These are phyloP conservation scores for Galendromus occidentalis DNA, from an alignment of 1,140 invertebrate genomes.

Conservation along the genomic window DNA sequence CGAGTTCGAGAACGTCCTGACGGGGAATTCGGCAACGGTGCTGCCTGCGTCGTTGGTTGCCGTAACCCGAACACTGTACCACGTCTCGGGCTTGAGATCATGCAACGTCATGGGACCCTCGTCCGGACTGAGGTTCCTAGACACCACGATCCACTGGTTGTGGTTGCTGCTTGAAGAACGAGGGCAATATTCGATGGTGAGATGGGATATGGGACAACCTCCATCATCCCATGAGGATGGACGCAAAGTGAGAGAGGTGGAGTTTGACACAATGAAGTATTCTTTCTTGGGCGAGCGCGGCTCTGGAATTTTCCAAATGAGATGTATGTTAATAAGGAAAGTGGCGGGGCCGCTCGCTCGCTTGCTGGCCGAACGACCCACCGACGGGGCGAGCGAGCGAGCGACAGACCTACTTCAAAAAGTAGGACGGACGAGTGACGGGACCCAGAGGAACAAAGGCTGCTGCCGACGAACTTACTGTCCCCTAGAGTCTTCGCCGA, in stretches of 20 bases:
- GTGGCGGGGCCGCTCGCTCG: too few relatives aligned
- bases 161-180: not conserved
- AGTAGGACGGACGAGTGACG: too few relatives aligned
- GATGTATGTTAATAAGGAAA: too few relatives aligned
- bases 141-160: constrained; percentile 1
- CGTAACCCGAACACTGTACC: constrained; percentile 28
- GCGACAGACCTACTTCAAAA: too few relatives aligned
- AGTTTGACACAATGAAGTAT: constrained; percentile 11
- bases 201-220: constrained; percentile 47
- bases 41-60: constrained; percentile 30
- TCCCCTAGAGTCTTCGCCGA: constrained; percentile 20
- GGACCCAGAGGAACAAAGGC: too few relatives aligned
- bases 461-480: constrained; percentile 16
- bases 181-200: constrained; percentile 49
- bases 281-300: constrained; percentile 6
- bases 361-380: too few relatives aligned
- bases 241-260: constrained; percentile 5
- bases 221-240: constrained; percentile 9
- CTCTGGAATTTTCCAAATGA: not conserved
- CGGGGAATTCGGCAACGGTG: constrained; percentile 40
- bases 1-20: constrained; percentile 74
- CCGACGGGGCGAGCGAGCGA: too few relatives aligned
- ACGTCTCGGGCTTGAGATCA: constrained; percentile 28
- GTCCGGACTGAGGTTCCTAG: constrained; percentile 33
- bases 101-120: constrained; percentile 33